Evolutionary conservation across 2,797 vertebrate genomes (phyloP).

Genomic region (Otolemur crassicaudatus): DNA sequence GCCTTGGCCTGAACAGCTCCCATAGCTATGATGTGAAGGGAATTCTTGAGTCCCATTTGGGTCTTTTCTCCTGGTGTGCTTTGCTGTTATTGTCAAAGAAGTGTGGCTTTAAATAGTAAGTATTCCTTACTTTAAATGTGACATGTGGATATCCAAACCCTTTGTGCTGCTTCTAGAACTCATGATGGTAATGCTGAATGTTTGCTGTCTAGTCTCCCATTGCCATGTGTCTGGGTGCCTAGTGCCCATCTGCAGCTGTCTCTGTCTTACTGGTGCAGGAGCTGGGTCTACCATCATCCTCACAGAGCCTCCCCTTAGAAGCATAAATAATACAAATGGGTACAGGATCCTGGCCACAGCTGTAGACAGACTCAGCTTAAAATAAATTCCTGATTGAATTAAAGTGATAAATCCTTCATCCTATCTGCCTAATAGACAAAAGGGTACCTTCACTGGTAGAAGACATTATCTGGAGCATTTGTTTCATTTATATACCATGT

Average conservation of each 20-base stretch:
- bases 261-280: neutral
- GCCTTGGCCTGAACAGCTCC: neutral
- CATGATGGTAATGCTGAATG: neutral
- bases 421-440: neutral
- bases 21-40: neutral
- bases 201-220: neutral
- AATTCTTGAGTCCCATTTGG: neutral
- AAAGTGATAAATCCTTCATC: neutral
- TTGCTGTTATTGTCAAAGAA: neutral
- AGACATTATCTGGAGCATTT: neutral
- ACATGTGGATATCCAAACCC: neutral
- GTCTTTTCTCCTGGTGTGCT: neutral
- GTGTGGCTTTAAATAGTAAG: neutral
- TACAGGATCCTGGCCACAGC: neutral
- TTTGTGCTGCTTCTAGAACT: neutral
- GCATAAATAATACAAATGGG: neutral
- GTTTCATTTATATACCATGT: neutral
- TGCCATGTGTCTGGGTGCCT: neutral
- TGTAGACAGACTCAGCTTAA: neutral
- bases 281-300: neutral
- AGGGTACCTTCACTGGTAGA: neutral
- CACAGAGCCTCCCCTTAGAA: neutral
- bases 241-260: neutral
- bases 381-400: neutral
- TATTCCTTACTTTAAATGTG: slow-evolving; percentile 8